These are phyloP conservation scores for Zaprionus kolodkinae DNA, from an alignment of 1,140 invertebrate species.

Conservation along the genomic window DNA sequence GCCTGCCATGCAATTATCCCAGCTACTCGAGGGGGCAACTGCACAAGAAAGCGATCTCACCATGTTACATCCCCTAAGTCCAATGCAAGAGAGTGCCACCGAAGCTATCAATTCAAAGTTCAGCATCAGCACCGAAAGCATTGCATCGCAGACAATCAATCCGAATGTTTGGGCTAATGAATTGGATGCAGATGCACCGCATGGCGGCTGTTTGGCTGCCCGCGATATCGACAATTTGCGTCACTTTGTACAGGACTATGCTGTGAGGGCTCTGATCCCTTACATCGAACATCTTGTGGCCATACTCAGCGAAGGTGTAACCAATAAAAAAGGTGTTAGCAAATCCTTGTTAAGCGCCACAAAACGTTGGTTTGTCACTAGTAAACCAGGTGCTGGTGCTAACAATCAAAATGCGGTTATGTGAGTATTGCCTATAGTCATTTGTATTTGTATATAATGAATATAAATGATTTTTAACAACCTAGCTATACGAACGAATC, in stretches of 20 bases:
- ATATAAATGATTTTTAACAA: background rate
- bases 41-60: conserved; percentile 63
- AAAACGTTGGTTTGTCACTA: conserved; percentile 97
- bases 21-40: conserved; percentile 58
- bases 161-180: conserved; percentile 87
- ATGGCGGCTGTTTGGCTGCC: conserved; percentile 91
- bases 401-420: conserved; percentile 91
- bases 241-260: conserved; percentile 94
- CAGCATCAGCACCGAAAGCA: conserved; percentile 86
- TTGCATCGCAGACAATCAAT: conserved; percentile 85
- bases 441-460: background rate
- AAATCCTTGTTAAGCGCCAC: conserved; percentile 96
- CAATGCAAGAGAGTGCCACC: conserved; percentile 83
- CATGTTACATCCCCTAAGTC: conserved; percentile 88
- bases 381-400: conserved; percentile 90
- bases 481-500: conserved; percentile 93
- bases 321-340: conserved; percentile 95
- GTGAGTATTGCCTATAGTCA: conserved; percentile 85
- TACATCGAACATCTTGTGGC: conserved; percentile 95
- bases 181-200: conserved; percentile 84
- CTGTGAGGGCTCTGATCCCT: conserved; percentile 93
- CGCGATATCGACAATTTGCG: conserved; percentile 94
- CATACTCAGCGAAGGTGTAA: conserved; percentile 92
- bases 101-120: conserved; percentile 84
- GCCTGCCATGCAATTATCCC: conserved; percentile 84